phyloP scores from a whole-genome alignment of 2,113 vertebrate genomes.

The Tachysurus vachellii region DNA sequence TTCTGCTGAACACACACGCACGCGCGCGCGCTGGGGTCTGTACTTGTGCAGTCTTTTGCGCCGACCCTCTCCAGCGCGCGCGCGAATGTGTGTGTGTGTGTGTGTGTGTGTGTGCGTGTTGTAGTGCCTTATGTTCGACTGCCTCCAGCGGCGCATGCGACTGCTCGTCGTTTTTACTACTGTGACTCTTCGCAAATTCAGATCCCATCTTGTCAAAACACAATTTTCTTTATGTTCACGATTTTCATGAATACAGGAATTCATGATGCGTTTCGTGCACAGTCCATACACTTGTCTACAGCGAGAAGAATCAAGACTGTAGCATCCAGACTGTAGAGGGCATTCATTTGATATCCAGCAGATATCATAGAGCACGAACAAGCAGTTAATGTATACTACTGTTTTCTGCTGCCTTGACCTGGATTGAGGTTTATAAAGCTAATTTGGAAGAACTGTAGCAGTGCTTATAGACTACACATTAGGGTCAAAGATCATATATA shows the following conservation, averaged over 20 bases:
- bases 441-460: neutral
- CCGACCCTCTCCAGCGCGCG: neutral
- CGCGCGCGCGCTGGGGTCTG: neutral
- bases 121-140: conserved; percentile 60
- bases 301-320: neutral
- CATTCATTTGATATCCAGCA: neutral
- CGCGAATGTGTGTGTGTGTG: conserved; percentile 45
- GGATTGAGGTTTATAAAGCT: neutral
- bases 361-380: neutral
- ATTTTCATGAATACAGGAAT: neutral
- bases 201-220: conserved; percentile 13
- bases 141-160: conserved; percentile 71
- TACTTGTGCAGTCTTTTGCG: conserved; percentile 17
- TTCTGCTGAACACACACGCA: conserved; percentile 11
- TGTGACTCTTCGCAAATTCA: conserved; percentile 27
- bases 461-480: neutral
- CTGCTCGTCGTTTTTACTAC: conserved; percentile 1
- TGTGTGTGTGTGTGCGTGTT: conserved; percentile 44
- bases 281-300: neutral
- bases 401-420: neutral
- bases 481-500: neutral
- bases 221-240: neutral
- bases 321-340: neutral
- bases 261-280: neutral
- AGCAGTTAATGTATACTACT: neutral